Evolutionary conservation across 2,888 invertebrate genomes (phyloP).

Genomic region (Polyommatus icarus): DNA sequence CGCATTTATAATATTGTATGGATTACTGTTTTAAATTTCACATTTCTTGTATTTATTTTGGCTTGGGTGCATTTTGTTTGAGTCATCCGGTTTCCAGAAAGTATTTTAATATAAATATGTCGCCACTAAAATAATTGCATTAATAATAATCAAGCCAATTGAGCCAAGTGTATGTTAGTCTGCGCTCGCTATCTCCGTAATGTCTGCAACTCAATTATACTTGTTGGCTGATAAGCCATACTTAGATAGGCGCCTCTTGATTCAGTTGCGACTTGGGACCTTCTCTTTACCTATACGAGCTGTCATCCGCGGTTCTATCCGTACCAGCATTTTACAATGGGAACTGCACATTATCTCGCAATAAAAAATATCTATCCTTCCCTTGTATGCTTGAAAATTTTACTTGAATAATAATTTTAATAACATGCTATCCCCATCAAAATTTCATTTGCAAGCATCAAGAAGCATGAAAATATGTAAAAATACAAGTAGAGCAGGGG

Average conservation of each 20-base stretch:
- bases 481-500: too few species aligned
- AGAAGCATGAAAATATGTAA: too few species aligned
- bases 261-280: not conserved
- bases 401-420: too few species aligned
- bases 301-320: not conserved
- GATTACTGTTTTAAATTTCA: not conserved
- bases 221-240: conserved; percentile 11
- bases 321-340: not conserved
- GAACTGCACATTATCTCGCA: not conserved
- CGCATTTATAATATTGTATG: too few species aligned
- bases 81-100: not conserved
- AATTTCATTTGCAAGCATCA: too few species aligned
- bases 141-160: conserved; percentile 16
- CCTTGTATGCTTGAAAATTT: too few species aligned
- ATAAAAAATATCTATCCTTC: too few species aligned
- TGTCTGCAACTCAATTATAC: conserved; percentile 21
- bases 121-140: not conserved
- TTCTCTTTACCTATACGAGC: not conserved
- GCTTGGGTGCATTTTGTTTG: not conserved
- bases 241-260: conserved; percentile 11
- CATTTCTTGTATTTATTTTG: not conserved
- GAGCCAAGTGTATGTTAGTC: not conserved
- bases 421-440: too few species aligned
- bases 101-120: not conserved
- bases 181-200: conserved; percentile 9